phyloP scores from a whole-genome alignment of 2,113 vertebrate genomes.

The Myocastor coypus region DNA sequence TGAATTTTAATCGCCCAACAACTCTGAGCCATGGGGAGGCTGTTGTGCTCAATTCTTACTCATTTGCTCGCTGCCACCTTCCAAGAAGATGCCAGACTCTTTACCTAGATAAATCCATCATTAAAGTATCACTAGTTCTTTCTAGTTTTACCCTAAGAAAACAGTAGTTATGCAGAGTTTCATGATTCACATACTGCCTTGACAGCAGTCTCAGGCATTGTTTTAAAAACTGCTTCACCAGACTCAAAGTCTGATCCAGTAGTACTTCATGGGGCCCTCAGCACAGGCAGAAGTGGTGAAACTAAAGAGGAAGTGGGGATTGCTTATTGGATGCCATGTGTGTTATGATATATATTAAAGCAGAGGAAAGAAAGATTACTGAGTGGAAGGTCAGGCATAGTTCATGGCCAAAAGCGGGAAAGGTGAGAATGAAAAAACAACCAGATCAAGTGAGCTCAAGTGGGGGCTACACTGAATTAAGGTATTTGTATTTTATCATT shows the following conservation, averaged over 20 bases:
- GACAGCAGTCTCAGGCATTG: background rate
- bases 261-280: background rate
- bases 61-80: background rate
- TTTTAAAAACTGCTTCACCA: background rate
- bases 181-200: background rate
- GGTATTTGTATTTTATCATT: background rate
- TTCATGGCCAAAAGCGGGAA: conserved; percentile 31
- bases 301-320: conserved; percentile 22
- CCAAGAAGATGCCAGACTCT: background rate
- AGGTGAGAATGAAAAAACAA: background rate
- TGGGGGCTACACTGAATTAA: background rate
- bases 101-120: background rate
- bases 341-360: background rate
- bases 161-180: background rate
- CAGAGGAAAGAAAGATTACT: background rate
- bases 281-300: conserved; percentile 20
- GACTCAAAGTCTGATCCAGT: background rate
- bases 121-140: background rate
- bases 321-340: background rate
- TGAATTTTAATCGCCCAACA: background rate
- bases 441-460: background rate
- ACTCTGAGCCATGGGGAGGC: background rate
- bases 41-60: background rate
- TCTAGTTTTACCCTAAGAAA: background rate
- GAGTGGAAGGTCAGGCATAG: conserved; percentile 36